These are phyloP conservation scores for Emydura subglobosa DNA, from an alignment of 2,113 vertebrate genomes.

Conservation along the genomic window DNA sequence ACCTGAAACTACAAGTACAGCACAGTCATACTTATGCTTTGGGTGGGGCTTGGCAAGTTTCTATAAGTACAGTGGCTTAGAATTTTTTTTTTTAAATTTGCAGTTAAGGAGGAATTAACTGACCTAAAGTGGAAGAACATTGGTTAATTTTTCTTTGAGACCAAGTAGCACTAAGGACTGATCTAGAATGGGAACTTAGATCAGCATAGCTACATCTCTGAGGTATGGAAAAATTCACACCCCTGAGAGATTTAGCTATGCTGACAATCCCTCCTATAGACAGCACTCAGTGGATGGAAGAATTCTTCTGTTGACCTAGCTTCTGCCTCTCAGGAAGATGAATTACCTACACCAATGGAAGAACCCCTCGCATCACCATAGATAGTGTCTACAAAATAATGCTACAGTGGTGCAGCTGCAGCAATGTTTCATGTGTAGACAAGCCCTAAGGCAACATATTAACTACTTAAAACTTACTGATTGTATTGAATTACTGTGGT, in stretches of 20 bases:
- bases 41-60: neutral
- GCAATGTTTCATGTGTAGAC: neutral
- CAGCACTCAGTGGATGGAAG: neutral
- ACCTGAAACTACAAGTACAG: neutral
- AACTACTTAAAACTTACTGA: conserved; percentile 34
- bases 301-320: neutral
- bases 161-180: neutral
- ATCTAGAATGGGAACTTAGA: neutral
- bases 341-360: neutral
- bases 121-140: neutral
- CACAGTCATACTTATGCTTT: neutral
- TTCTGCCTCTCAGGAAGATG: neutral
- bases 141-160: neutral
- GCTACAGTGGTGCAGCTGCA: neutral
- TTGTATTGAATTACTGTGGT: conserved; percentile 53
- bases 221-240: neutral
- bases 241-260: neutral
- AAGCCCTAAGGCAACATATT: neutral
- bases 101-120: neutral
- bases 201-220: neutral
- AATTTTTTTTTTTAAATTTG: neutral
- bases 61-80: neutral
- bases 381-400: neutral
- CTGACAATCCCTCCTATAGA: neutral
- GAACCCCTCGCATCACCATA: neutral